These are phyloP conservation scores for Propithecus deckenii DNA, from an alignment of 2,797 vertebrate species.

Conservation along the genomic window DNA sequence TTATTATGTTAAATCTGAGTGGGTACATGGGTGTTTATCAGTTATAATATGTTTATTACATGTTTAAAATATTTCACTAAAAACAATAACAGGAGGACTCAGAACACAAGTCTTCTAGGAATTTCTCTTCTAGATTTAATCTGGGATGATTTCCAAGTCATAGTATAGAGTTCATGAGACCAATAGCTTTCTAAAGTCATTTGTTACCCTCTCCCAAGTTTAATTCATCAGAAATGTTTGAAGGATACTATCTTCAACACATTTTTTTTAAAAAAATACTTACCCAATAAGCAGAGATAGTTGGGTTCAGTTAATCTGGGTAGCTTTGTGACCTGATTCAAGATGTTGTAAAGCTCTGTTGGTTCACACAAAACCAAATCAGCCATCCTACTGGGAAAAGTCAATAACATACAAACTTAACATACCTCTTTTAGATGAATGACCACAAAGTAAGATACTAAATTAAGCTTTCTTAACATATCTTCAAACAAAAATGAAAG, in stretches of 20 bases:
- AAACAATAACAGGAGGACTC: neutral
- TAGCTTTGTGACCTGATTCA: slow-evolving; percentile 86
- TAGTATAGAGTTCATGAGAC: neutral
- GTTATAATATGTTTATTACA: neutral
- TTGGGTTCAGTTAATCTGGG: slow-evolving; percentile 88
- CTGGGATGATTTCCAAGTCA: neutral
- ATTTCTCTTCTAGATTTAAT: neutral
- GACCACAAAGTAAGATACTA: neutral
- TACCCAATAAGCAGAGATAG: slow-evolving; percentile 92
- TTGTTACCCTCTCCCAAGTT: neutral
- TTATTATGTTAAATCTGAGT: neutral
- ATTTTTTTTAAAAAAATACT: slow-evolving; percentile 66
- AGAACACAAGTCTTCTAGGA: neutral
- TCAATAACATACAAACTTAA: neutral
- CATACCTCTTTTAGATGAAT: neutral
- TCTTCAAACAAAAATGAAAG: neutral
- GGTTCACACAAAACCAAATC: slow-evolving; percentile 86
- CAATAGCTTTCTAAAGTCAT: neutral
- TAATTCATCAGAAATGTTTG: neutral
- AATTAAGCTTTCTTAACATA: neutral
- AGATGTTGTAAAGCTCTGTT: slow-evolving; percentile 89
- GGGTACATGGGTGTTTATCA: neutral
- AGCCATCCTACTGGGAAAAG: slow-evolving; percentile 82
- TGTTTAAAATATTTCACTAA: neutral
- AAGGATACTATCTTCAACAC: neutral